Percentiles rank a stretch among this genome's conserved stretches.
Conservation (phyloP, 2,888 invertebrate species). For the Biston stratarius region DNA sequence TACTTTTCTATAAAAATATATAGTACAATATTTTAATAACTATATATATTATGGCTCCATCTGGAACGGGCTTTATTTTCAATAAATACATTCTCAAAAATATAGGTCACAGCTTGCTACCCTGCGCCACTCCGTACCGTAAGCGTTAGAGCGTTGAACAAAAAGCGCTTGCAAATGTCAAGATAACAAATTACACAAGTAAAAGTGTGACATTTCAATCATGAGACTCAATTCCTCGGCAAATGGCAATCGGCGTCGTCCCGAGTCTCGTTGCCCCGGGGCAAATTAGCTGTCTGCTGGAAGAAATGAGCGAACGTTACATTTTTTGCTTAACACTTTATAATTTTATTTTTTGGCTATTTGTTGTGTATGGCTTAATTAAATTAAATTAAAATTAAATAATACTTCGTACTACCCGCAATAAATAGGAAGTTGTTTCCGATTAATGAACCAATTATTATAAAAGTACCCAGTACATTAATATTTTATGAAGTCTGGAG, state of each 20-base stretch:
- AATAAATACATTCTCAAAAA: neutral
- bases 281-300: slow-evolving; percentile 37
- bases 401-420: neutral
- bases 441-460: no score
- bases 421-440: no score
- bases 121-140: neutral
- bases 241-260: slow-evolving; percentile 43
- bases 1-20: no score
- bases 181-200: slow-evolving; percentile 25
- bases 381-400: no score
- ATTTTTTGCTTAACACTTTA: slow-evolving; percentile 20
- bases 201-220: slow-evolving; percentile 45
- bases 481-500: no score
- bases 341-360: slow-evolving; percentile 18
- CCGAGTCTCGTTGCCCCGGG: slow-evolving; percentile 33
- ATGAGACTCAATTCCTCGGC: slow-evolving; percentile 40
- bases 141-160: slow-evolving; percentile 8
- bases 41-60: no score
- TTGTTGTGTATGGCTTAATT: neutral
- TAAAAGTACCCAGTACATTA: no score
- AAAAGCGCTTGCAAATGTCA: slow-evolving; percentile 23
- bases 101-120: neutral
- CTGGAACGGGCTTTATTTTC: no score
- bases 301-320: slow-evolving; percentile 30
- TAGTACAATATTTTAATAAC: no score